Conservation (phyloP, 2,113 vertebrate species). For the Manacus vitellinus region DNA sequence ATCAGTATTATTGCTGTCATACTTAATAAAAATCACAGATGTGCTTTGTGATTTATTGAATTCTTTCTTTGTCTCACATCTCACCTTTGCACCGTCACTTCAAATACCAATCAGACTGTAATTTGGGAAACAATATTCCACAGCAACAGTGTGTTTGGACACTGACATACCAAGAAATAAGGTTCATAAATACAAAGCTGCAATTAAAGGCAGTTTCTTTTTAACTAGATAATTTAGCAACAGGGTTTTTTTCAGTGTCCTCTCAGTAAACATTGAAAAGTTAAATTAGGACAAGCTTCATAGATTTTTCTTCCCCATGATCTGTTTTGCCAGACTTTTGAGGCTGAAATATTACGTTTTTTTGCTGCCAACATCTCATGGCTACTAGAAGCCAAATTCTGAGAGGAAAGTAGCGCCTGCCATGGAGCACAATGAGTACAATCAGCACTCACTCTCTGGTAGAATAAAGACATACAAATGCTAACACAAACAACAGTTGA, state of each 20-base stretch:
- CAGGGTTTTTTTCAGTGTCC: constrained; percentile 54
- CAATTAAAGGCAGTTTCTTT: constrained; percentile 67
- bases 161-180: constrained; percentile 53
- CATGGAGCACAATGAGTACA: neutral
- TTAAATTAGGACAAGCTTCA: constrained; percentile 16
- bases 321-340: neutral
- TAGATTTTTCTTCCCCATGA: neutral
- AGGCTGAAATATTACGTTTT: neutral
- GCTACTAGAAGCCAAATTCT: neutral
- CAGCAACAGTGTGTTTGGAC: constrained; percentile 42
- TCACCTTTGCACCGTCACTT: constrained; percentile 75
- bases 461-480: constrained; percentile 29
- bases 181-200: constrained; percentile 39
- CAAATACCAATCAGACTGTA: constrained; percentile 74
- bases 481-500: constrained; percentile 42
- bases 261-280: constrained; percentile 11
- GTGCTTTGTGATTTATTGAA: constrained; percentile 66
- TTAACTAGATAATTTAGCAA: constrained; percentile 66
- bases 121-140: constrained; percentile 72
- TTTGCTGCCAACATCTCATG: neutral
- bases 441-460: neutral
- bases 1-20: constrained; percentile 75
- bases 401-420: neutral
- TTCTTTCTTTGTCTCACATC: constrained; percentile 73
- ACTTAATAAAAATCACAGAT: constrained; percentile 76